Evolutionary conservation across 2,113 vertebrate species (phyloP).

Genomic region (Solea senegalensis): DNA sequence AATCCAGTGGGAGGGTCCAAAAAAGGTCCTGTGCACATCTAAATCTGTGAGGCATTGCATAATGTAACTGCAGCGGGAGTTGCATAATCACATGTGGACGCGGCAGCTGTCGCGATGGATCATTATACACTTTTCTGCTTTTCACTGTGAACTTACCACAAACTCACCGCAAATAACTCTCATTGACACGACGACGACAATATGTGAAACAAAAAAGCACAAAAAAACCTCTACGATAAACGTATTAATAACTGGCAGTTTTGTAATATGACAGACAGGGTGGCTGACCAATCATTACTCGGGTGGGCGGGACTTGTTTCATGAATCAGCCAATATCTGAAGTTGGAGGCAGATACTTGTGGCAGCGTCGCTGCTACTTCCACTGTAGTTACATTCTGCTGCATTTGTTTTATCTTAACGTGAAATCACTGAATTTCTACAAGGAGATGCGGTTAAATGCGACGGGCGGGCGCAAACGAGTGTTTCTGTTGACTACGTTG

Average conservation of each 20-base stretch:
- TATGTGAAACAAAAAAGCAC: background rate
- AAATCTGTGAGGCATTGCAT: constrained; percentile 46
- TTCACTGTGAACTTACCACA: background rate
- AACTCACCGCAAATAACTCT: background rate
- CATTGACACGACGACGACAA: rapidly evolving
- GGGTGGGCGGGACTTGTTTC: constrained; percentile 35
- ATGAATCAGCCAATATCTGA: constrained; percentile 42
- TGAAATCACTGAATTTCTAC: background rate
- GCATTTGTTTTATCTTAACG: background rate
- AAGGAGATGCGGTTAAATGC: constrained; percentile 42
- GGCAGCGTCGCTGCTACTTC: no score
- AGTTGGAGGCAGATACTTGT: constrained; percentile 15
- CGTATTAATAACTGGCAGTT: background rate
- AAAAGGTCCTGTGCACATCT: constrained; percentile 24
- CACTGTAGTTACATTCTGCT: background rate
- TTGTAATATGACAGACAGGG: constrained; percentile 15
- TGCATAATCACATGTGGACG: constrained; percentile 57
- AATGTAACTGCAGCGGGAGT: constrained; percentile 60
- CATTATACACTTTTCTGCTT: background rate
- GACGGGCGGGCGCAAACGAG: background rate
- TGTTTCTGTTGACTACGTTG: background rate
- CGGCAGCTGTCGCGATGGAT: background rate
- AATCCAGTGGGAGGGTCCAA: constrained; percentile 4
- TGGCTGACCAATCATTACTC: constrained; percentile 33
- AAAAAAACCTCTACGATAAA: constrained; percentile 11